A percentile compares a stretch with the other conserved stretches of the same genome.
These are phyloP conservation scores for Coturnix japonica DNA, from an alignment of 2,113 vertebrate species.

Conservation along the genomic window DNA sequence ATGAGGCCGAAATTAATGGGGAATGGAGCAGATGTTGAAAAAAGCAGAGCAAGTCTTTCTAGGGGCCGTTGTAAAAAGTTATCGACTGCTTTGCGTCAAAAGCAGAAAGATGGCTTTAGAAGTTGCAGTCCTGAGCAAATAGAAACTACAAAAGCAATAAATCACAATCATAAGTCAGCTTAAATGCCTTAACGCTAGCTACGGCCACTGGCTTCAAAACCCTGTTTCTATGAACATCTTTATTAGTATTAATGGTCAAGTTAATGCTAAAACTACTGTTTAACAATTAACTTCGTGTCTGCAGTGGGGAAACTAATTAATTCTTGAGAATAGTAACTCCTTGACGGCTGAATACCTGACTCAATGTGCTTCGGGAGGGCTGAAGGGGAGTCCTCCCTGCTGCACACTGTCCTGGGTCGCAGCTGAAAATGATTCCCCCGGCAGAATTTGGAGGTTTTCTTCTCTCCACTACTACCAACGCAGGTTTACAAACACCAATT, in stretches of 20 bases:
- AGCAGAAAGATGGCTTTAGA: conserved; percentile 73
- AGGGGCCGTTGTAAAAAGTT: conserved; percentile 56
- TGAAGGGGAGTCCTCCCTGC: conserved; percentile 3
- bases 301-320: conserved; percentile 35
- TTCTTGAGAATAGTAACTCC: conserved; percentile 69
- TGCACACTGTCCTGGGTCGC: not conserved
- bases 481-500: conserved; percentile 9
- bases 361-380: not conserved
- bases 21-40: conserved; percentile 49
- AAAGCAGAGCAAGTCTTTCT: conserved; percentile 44
- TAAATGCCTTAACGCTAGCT: conserved; percentile 71
- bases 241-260: conserved; percentile 69
- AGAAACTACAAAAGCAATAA: conserved; percentile 80
- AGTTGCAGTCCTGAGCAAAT: conserved; percentile 68
- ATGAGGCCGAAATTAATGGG: conserved; percentile 62
- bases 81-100: conserved; percentile 63
- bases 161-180: conserved; percentile 83
- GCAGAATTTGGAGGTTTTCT: conserved; percentile 7
- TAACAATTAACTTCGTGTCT: conserved; percentile 75
- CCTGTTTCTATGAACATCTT: conserved; percentile 58
- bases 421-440: conserved; percentile 33
- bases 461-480: not conserved
- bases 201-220: conserved; percentile 51
- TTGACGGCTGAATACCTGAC: conserved; percentile 48
- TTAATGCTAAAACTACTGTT: conserved; percentile 78